phyloP scores from a whole-genome alignment of 2,888 invertebrate genomes.

The Chalcis sispes region DNA sequence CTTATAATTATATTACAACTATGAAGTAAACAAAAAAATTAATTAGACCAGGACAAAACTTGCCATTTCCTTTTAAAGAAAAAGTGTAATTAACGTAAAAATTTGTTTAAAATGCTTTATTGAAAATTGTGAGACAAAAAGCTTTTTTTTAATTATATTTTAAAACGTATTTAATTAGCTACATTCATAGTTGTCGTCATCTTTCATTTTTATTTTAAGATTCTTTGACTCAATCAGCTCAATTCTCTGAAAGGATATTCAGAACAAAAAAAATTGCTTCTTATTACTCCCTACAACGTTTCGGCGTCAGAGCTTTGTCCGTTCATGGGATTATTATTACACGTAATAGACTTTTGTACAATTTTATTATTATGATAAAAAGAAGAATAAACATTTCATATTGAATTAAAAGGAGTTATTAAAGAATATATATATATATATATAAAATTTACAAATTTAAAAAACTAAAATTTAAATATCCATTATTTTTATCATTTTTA shows the following conservation, averaged over 20 bases:
- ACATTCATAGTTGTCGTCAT: constrained; percentile 53
- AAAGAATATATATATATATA: too few species aligned
- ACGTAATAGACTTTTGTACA: constrained; percentile 57
- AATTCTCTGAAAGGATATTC: constrained; percentile 55
- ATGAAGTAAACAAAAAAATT: too few species aligned
- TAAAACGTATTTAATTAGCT: constrained; percentile 43
- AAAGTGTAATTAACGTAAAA: neutral
- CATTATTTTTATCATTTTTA: constrained; percentile 40
- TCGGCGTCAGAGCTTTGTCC: constrained; percentile 56
- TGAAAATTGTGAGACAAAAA: constrained; percentile 51
- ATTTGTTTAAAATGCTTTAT: constrained; percentile 45
- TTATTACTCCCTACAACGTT: constrained; percentile 57
- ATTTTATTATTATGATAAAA: constrained; percentile 56
- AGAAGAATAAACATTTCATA: constrained; percentile 56
- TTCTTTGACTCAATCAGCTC: constrained; percentile 55
- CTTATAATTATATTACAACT: too few species aligned
- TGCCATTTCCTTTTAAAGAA: too few species aligned
- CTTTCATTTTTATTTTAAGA: constrained; percentile 58
- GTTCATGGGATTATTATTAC: constrained; percentile 56
- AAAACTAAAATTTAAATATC: too few species aligned
- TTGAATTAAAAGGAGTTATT: constrained; percentile 36
- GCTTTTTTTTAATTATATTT: constrained; percentile 43
- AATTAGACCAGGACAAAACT: too few species aligned
- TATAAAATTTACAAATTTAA: too few species aligned
- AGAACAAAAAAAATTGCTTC: constrained; percentile 56